These are phyloP conservation scores for Panulirus ornatus DNA, from an alignment of 1,140 invertebrate genomes.

Conservation along the genomic window DNA sequence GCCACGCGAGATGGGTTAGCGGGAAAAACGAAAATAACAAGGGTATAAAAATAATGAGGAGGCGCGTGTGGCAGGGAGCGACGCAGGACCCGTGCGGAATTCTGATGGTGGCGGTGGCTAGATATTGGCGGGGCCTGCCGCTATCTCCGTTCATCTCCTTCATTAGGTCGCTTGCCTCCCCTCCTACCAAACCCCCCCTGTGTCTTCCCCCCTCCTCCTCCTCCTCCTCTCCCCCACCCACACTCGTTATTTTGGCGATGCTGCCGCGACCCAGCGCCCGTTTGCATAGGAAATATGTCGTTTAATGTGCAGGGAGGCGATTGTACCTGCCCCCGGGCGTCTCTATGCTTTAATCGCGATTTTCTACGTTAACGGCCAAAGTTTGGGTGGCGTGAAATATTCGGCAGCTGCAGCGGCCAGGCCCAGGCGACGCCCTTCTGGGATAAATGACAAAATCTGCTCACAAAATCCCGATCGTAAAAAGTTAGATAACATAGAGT, in stretches of 20 bases:
- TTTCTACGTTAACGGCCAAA: slow-evolving; percentile 57
- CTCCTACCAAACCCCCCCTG: neutral
- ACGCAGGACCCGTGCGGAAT: neutral
- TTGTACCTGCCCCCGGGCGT: slow-evolving; percentile 47
- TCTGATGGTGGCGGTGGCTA: neutral
- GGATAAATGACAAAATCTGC: slow-evolving; percentile 54
- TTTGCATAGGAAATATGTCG: slow-evolving; percentile 66
- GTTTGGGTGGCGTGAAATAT: slow-evolving; percentile 52
- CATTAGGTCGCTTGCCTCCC: neutral
- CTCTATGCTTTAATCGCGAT: slow-evolving; percentile 61
- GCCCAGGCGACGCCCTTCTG: slow-evolving; percentile 5
- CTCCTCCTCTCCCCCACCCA: neutral
- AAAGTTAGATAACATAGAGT: slow-evolving; percentile 49
- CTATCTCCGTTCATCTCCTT: neutral
- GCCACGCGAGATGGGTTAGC: slow-evolving; percentile 1
- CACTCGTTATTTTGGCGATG: neutral
- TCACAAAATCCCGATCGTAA: slow-evolving; percentile 53
- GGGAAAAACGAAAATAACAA: slow-evolving; percentile 10
- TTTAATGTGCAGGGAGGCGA: slow-evolving; percentile 58
- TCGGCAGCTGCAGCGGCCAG: neutral
- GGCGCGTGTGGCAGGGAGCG: neutral
- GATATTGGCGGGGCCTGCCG: neutral
- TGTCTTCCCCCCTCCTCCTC: neutral
- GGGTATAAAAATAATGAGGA: slow-evolving; percentile 24
- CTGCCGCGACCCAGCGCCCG: slow-evolving; percentile 1